Evolutionary conservation across 53 echinoderm and acorn worm species (phyloP).

Genomic region (Echinometra lucunter): DNA sequence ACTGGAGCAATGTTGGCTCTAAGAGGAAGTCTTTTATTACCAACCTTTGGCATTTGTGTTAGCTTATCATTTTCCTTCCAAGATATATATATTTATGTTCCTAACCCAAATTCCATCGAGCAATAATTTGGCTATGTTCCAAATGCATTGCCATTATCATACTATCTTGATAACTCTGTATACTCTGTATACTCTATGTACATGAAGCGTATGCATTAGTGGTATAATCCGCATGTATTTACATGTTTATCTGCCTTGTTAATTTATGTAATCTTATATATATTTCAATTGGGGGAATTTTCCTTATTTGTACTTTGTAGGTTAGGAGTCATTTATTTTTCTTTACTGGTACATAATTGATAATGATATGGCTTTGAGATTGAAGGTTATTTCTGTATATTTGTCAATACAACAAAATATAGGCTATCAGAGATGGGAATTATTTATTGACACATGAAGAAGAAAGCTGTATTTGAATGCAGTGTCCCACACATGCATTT

Average conservation of each 20-base stretch:
- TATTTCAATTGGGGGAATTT: neutral
- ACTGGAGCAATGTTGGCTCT: neutral
- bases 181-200: too few relatives aligned
- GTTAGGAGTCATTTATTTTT: neutral
- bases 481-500: neutral
- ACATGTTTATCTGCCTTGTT: neutral
- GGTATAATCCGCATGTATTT: neutral
- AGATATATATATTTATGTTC: slow-evolving; percentile 6
- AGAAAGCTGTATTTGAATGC: neutral
- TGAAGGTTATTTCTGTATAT: neutral
- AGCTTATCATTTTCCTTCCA: neutral
- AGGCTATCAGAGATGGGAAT: neutral
- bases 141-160: neutral
- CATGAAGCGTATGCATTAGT: neutral
- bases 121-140: neutral
- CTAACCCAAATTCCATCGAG: slow-evolving; percentile 31
- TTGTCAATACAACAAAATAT: neutral
- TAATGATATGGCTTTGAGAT: neutral
- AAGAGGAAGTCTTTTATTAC: neutral
- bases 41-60: slow-evolving; percentile 7
- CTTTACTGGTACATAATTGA: neutral
- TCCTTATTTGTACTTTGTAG: slow-evolving; percentile 15
- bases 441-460: neutral
- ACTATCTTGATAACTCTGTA: neutral
- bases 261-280: neutral